A percentile compares a stretch with the other conserved stretches of the same genome.
Conservation (phyloP, 2,888 invertebrate species). For the Caenorhabditis sp. region DNA sequence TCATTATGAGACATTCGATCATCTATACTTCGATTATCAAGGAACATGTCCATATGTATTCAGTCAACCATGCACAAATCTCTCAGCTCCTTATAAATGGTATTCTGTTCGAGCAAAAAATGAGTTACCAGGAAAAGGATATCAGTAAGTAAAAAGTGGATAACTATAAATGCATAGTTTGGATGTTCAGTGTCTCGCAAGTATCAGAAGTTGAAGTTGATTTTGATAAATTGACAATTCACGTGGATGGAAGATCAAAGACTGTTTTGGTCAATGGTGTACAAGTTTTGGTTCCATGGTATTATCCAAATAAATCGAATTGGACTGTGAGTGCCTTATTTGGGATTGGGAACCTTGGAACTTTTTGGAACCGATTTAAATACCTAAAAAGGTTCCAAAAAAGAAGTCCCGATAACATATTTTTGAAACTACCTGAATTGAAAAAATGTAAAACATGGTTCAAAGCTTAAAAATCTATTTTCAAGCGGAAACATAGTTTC, state of each 20-base stretch:
- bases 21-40: conserved; percentile 62
- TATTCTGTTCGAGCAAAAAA: conserved; percentile 56
- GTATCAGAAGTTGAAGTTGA: conserved; percentile 55
- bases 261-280: conserved; percentile 50
- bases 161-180: neutral
- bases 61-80: conserved; percentile 49
- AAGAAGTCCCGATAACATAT: too few species aligned
- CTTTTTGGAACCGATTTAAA: neutral
- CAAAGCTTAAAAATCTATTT: too few species aligned
- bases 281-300: conserved; percentile 52
- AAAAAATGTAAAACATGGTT: too few species aligned
- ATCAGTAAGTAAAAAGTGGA: conserved; percentile 27
- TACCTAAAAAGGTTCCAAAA: too few species aligned
- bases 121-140: conserved; percentile 35
- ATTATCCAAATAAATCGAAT: conserved; percentile 48
- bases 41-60: conserved; percentile 70
- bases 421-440: too few species aligned
- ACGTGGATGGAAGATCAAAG: conserved; percentile 48
- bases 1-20: conserved; percentile 70
- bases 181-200: conserved; percentile 48
- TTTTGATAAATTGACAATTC: conserved; percentile 50
- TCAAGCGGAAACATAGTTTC: too few species aligned
- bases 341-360: too few species aligned
- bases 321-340: conserved; percentile 19
- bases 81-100: conserved; percentile 39